Base-by-base conservation (phyloP, 2,797 vertebrate species). In the Rhinella marina region DNA sequence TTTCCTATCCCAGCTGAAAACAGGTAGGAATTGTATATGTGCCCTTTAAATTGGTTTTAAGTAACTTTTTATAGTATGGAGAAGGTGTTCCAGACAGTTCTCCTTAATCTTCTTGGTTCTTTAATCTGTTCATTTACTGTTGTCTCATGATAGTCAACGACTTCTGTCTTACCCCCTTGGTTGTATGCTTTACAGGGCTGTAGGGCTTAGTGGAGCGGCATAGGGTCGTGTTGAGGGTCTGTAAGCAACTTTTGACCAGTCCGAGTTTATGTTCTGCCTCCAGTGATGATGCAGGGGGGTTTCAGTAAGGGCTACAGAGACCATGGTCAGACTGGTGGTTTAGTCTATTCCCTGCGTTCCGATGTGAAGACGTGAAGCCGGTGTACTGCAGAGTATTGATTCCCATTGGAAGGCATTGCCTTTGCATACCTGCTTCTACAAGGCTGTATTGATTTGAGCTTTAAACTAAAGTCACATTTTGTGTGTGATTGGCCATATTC, bases 1-100 rank as follows among this genome's bases (percentile, higher is more conserved):
- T 62, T 85, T 85, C 13, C 56, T 85, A 21, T 77, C 83, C 1
- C 72, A 85, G 83, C 83, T 85, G 57, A 85, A 85, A 75, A 25
- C 72, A 77, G 83, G 83, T 86, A 78, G 52, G 84, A 78, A 9
- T 21, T 32, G 13, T 61, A 16, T 19, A 32, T 32, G 27, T 79
- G 52, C 19, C 25, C 25, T 54, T 23, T 23, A 5, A 52, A 17
- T 54, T 2, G 13, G 2, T 14, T 4, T 77, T 23, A 10, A 7
- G 32, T 29, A 29, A 3, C 19, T 8, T 57, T 10, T 57, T 57
- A 9, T 32, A 6, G 32, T 41, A 5, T 19, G 27, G 7, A 41
- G 29, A 17, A 68, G 13, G 13, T 32, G 7, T 72, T 19, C 17
- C 17, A 41, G 17, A 41, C 1, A 68, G 29, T n/a, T 62, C 27